These are phyloP conservation scores for Dorcus hopei DNA, from an alignment of 2,888 invertebrate species.

Conservation along the genomic window DNA sequence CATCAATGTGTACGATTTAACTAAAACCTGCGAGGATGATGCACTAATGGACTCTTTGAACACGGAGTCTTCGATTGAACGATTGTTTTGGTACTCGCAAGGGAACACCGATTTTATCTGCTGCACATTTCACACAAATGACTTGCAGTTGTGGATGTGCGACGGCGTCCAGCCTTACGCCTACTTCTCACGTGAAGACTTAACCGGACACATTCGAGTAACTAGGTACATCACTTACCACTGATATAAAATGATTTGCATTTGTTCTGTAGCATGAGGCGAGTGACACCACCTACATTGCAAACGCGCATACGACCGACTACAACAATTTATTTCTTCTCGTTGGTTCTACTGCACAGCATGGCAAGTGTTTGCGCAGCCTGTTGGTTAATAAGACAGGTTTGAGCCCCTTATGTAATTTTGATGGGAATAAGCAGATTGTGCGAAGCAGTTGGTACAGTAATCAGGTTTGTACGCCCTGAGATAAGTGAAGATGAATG, in stretches of 20 bases:
- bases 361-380: slow-evolving; percentile 59
- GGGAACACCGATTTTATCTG: slow-evolving; percentile 55
- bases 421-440: slow-evolving; percentile 64
- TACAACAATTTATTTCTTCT: slow-evolving; percentile 57
- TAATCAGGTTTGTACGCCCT: slow-evolving; percentile 53
- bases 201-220: slow-evolving; percentile 60
- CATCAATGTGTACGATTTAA: slow-evolving; percentile 79
- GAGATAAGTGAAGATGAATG: slow-evolving; percentile 7
- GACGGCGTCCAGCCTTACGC: slow-evolving; percentile 60
- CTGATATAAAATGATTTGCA: neutral
- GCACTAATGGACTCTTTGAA: slow-evolving; percentile 76
- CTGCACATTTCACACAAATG: slow-evolving; percentile 69
- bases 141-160: slow-evolving; percentile 66
- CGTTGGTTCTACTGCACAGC: slow-evolving; percentile 61
- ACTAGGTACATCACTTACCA: neutral
- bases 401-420: slow-evolving; percentile 56
- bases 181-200: slow-evolving; percentile 56
- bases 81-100: slow-evolving; percentile 54
- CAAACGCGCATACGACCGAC: slow-evolving; percentile 55
- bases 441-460: slow-evolving; percentile 69
- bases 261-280: neutral
- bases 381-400: slow-evolving; percentile 50
- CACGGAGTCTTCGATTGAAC: slow-evolving; percentile 72
- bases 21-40: slow-evolving; percentile 71
- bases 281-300: slow-evolving; percentile 61